Evolutionary conservation across 2,797 vertebrate genomes (phyloP).

Genomic region (Knipowitschia caucasica): DNA sequence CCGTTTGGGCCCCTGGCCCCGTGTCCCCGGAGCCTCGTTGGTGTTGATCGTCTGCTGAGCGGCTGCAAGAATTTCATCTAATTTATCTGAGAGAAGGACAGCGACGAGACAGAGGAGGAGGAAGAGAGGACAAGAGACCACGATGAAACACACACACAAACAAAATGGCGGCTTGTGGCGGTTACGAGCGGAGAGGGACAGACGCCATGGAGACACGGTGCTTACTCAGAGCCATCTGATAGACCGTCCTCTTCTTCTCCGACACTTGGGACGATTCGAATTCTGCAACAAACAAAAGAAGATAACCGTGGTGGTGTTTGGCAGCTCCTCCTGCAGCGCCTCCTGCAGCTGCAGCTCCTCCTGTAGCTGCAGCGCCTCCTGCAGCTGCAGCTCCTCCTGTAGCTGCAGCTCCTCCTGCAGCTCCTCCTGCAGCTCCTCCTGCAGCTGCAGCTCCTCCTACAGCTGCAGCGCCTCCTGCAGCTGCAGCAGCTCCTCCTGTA

Average conservation of each 20-base stretch:
- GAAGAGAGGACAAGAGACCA: conserved; percentile 31
- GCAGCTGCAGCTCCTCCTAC: too few species aligned
- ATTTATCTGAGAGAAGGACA: conserved; percentile 80
- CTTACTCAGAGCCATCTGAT: conserved; percentile 97
- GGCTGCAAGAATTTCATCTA: conserved; percentile 92
- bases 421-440: too few species aligned
- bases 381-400: too few species aligned
- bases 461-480: too few species aligned
- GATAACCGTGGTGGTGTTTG: background rate
- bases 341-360: too few species aligned
- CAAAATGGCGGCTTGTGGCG: conserved; percentile 21
- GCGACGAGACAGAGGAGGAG: conserved; percentile 11
- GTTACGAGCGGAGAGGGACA: conserved; percentile 34
- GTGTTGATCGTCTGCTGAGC: conserved; percentile 93
- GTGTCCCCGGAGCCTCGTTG: conserved; percentile 80
- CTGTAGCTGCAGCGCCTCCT: too few species aligned
- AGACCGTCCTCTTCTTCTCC: conserved; percentile 94
- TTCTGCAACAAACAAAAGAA: conserved; percentile 65
- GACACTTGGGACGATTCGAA: conserved; percentile 85
- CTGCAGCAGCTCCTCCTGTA: too few species aligned
- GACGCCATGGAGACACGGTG: conserved; percentile 30
- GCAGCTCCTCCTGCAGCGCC: too few species aligned
- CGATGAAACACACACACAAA: conserved; percentile 56
- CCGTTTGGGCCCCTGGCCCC: conserved; percentile 78
- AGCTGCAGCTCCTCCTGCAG: too few species aligned